A percentile compares a stretch with the other conserved stretches of the same genome.
phyloP scores from a whole-genome alignment of 2,113 vertebrate genomes.

The Procavia capensis region DNA sequence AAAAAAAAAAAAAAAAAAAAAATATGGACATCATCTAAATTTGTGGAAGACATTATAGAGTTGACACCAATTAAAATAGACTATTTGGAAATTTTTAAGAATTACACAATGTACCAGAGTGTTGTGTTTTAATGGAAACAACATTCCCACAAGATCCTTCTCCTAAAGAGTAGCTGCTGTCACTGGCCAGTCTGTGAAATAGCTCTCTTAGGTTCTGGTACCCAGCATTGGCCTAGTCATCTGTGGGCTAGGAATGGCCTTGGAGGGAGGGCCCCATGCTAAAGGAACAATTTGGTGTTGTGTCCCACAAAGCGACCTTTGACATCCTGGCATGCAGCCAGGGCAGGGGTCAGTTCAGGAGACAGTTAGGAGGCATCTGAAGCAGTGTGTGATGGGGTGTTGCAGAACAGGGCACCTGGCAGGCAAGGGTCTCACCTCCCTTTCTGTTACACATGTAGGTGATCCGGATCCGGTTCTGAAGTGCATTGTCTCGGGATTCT shows the following conservation, averaged over 20 bases:
- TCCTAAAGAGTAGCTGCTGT: neutral
- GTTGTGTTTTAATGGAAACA: neutral
- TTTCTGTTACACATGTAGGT: slow-evolving; percentile 85
- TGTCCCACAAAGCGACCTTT: neutral
- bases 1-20: neutral
- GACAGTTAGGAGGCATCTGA: neutral
- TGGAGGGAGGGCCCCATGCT: neutral
- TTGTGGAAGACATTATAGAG: neutral
- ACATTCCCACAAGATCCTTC: neutral
- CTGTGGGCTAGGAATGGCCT: neutral
- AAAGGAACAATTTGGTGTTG: neutral
- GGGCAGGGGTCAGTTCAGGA: neutral
- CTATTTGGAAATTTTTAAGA: neutral
- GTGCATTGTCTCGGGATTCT: slow-evolving; percentile 98
- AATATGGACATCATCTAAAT: neutral
- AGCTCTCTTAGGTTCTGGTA: neutral
- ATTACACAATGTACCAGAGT: neutral
- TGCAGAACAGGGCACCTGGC: fast-evolving
- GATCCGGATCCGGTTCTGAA: slow-evolving; percentile 97
- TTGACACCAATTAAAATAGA: neutral
- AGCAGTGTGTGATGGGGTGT: neutral
- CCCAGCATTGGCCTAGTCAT: neutral
- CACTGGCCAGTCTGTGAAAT: neutral
- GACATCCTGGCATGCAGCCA: neutral
- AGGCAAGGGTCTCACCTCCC: neutral